Evolutionary conservation across 1,140 invertebrate species (phyloP), one percentile per base, ranked within the genome.

Genomic region (Eurosta solidaginis): DNA sequence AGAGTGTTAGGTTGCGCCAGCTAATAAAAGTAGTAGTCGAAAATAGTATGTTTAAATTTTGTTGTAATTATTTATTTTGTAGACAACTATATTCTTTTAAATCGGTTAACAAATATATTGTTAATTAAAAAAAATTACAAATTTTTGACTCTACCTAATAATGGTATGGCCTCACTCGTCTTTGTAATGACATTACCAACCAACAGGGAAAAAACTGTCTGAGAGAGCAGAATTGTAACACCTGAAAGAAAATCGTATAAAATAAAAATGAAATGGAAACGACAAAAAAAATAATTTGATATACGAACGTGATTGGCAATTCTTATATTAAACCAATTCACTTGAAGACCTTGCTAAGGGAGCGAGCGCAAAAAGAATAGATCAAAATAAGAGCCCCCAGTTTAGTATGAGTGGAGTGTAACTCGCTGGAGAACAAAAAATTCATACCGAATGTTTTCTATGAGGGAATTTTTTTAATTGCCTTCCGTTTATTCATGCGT

Each of bases 151-250:
- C 49, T 78, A 98, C 97, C 97, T 95, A 99, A 96, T 88, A 99
- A 92, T 88, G 97, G 97, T 88, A 99, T 94, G 88, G 97, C 96
- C 89, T 99, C 97, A 88, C 96, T 98, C 88, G 97, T 97, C 91
- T 97, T 96, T 89, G 97, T 98, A 90, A 98, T 97, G 88, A 97
- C 94, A 93, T 97, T 92, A 89, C 94, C 96, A 90, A 99, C 94
- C 92, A 99, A 94, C 91, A 99, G 92, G 90, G 98, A 97, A 92
- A 99, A 99, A 90, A 99, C 97, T 91, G 97, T 98, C 92, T 99
- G 94, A 88, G 97, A 98, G 90, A 99, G 96, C 89, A 99, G 94
- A 91, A 99, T 98, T 90, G 97, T 99, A 89, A 99, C 96, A 94
- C 96, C 97, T 98, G 95, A 42, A 79, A 79, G 42, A 76, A 77